phyloP scores from a whole-genome alignment of 2,888 invertebrate genomes.

The Spilosoma lubricipeda region DNA sequence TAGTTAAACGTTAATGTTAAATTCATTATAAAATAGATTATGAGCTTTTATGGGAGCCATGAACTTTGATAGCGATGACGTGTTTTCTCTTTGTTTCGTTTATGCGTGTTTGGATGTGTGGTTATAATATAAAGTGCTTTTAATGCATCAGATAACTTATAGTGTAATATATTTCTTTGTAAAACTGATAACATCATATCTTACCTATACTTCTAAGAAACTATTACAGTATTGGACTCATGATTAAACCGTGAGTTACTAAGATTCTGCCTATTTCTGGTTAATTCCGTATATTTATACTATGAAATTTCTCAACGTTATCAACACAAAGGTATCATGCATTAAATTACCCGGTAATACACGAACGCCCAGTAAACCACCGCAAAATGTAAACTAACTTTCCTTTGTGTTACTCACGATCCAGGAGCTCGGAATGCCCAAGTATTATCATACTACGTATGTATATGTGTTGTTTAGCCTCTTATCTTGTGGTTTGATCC shows the following conservation, averaged over 20 bases:
- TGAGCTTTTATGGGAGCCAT: not conserved
- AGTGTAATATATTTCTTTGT: not conserved
- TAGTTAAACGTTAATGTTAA: not conserved
- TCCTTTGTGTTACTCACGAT: conserved; percentile 3
- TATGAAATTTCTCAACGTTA: not conserved
- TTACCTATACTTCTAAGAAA: not conserved
- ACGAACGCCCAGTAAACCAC: not conserved
- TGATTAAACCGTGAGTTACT: not conserved
- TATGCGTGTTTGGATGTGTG: not conserved
- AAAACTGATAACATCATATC: not conserved
- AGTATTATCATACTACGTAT: conserved; percentile 8
- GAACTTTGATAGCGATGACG: not conserved
- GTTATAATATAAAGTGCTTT: not conserved
- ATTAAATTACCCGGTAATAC: not conserved
- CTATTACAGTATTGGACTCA: not conserved
- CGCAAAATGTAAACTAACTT: conserved; percentile 2
- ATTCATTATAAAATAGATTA: not conserved
- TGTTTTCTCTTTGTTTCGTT: not conserved
- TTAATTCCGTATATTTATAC: not conserved
- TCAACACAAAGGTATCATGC: not conserved
- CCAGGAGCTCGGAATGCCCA: not conserved
- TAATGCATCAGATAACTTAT: not conserved
- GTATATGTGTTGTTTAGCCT: conserved; percentile 15
- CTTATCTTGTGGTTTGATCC: conserved; percentile 35
- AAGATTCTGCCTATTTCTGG: not conserved